phyloP scores from a whole-genome alignment of 2,888 invertebrate genomes.

The Oegoconia quadripuncta region DNA sequence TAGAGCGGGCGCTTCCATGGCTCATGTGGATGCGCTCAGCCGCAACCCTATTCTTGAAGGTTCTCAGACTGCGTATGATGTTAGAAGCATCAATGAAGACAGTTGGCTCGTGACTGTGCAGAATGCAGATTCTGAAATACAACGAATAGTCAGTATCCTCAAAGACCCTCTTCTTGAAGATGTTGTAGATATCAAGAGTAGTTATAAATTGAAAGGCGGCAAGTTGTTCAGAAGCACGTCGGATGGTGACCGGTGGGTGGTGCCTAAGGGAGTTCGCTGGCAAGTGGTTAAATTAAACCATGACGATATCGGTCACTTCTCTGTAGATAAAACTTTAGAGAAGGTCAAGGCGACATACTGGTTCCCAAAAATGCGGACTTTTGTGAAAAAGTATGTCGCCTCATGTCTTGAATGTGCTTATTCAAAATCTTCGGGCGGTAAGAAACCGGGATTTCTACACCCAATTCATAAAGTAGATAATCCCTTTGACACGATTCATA shows the following conservation, averaged over 20 bases:
- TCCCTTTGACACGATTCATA: constrained; percentile 21
- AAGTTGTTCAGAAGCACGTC: background rate
- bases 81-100: background rate
- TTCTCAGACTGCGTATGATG: background rate
- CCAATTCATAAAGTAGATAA: background rate
- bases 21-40: constrained; percentile 38
- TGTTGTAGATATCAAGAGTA: background rate
- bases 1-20: constrained; percentile 26
- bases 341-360: constrained; percentile 19
- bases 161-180: background rate
- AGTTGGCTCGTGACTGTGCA: background rate
- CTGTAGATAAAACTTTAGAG: constrained; percentile 16
- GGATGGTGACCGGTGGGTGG: constrained; percentile 5
- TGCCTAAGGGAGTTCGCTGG: constrained; percentile 16
- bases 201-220: background rate
- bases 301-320: constrained; percentile 17
- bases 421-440: background rate
- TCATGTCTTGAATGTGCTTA: constrained; percentile 20
- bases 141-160: background rate
- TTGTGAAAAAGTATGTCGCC: constrained; percentile 19
- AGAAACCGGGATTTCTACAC: background rate
- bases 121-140: background rate
- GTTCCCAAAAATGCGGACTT: constrained; percentile 23
- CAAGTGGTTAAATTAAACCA: constrained; percentile 11
- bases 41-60: constrained; percentile 12